phyloP scores from a whole-genome alignment of 2,113 vertebrate genomes.

The Oreamnos americanus region DNA sequence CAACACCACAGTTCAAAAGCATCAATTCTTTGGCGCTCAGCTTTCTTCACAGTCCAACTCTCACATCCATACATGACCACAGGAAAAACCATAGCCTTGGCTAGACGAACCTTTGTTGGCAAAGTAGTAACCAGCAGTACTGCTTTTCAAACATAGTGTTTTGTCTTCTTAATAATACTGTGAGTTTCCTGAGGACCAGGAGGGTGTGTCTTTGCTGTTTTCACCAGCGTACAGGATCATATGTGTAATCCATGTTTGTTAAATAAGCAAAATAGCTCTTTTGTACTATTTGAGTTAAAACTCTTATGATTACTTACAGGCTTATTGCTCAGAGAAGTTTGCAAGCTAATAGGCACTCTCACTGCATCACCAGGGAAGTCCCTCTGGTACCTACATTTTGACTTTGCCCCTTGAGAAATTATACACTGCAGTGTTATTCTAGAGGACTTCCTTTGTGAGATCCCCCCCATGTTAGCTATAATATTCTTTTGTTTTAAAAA shows the following conservation, averaged over 20 bases:
- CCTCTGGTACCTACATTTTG: background rate
- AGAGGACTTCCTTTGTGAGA: background rate
- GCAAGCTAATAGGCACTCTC: background rate
- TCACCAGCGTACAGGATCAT: background rate
- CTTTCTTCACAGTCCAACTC: no score
- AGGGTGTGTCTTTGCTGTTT: background rate
- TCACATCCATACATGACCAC: no score
- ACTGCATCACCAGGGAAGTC: background rate
- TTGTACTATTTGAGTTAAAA: background rate
- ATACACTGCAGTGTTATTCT: background rate
- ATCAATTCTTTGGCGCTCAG: fast-evolving
- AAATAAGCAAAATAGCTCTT: background rate
- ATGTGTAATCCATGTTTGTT: background rate
- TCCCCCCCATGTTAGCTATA: background rate
- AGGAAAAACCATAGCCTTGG: no score
- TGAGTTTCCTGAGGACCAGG: background rate
- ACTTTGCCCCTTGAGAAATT: background rate
- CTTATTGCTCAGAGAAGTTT: background rate
- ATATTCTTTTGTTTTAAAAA: background rate
- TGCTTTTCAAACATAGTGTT: background rate
- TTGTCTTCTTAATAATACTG: background rate
- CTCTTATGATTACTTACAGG: background rate
- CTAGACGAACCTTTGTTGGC: no score
- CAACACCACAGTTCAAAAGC: no score
- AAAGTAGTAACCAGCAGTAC: background rate